Conservation (phyloP, 1,140 invertebrate genomes). For the Mactra quadrangularis region DNA sequence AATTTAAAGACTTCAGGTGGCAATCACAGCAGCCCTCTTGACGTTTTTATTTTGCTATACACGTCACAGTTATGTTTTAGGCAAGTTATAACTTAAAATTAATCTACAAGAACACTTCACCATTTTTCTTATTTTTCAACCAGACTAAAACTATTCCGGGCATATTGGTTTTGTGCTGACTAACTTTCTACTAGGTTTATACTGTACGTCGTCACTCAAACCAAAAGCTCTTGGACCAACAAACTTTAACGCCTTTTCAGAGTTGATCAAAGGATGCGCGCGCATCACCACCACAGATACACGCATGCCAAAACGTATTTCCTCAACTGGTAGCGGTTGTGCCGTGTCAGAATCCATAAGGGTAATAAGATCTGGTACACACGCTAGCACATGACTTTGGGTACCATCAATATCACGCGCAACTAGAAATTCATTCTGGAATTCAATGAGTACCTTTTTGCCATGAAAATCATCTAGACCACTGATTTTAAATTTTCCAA, state of each 20-base stretch:
- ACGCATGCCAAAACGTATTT: conserved; percentile 75
- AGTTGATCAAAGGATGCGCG: conserved; percentile 64
- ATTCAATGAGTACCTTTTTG: conserved; percentile 69
- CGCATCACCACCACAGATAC: conserved; percentile 75
- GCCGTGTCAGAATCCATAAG: conserved; percentile 76
- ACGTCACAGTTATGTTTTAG: too few species aligned
- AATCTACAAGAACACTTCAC: too few species aligned
- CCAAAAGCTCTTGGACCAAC: conserved; percentile 79
- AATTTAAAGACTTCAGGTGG: too few species aligned
- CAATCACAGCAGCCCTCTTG: too few species aligned
- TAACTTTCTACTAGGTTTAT: conserved; percentile 40
- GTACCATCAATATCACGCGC: conserved; percentile 44
- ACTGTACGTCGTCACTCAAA: conserved; percentile 58
- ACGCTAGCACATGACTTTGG: conserved; percentile 63
- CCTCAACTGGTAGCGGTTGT: conserved; percentile 77
- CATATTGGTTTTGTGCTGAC: conserved; percentile 22
- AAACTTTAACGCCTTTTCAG: conserved; percentile 68
- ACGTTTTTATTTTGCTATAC: too few species aligned
- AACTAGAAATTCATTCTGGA: conserved; percentile 81
- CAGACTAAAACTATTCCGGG: too few species aligned
- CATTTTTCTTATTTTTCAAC: too few species aligned
- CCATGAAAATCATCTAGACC: conserved; percentile 67
- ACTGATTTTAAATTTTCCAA: conserved; percentile 69
- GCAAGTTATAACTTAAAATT: too few species aligned
- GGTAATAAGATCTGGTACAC: conserved; percentile 77